phyloP scores from a whole-genome alignment of 2,888 invertebrate genomes.

The Diaperis boleti region DNA sequence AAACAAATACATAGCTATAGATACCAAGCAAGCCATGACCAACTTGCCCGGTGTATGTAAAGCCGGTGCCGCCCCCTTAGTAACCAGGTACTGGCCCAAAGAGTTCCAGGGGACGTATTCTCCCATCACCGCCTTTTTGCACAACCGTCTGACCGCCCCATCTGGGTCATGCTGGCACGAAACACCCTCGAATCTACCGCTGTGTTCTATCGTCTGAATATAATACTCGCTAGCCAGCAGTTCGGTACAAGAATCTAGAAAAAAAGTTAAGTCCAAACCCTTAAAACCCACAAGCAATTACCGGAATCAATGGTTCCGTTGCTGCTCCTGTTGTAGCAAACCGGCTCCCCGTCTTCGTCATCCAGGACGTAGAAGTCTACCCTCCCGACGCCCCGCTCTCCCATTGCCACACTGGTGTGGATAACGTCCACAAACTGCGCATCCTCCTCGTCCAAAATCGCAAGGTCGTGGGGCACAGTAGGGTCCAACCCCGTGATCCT shows the following conservation, averaged over 20 bases:
- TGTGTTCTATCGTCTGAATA: conserved; percentile 2
- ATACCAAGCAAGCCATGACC: too few species aligned
- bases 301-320: neutral
- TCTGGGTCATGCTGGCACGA: conserved; percentile 3
- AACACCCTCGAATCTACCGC: conserved; percentile 7
- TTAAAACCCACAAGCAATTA: too few species aligned
- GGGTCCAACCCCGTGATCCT: conserved; percentile 27
- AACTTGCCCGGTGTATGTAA: too few species aligned
- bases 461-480: neutral
- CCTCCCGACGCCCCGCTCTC: neutral
- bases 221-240: conserved; percentile 10
- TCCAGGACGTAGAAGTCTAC: conserved; percentile 19
- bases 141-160: neutral
- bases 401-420: conserved; percentile 8
- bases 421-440: conserved; percentile 30
- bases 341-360: neutral
- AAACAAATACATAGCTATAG: too few species aligned
- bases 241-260: conserved; percentile 23
- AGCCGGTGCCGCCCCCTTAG: neutral
- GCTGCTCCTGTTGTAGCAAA: conserved; percentile 9
- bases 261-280: too few species aligned
- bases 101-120: conserved; percentile 11
- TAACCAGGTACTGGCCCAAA: conserved; percentile 10
- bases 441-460: conserved; percentile 7
- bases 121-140: conserved; percentile 20